A percentile compares a stretch with the other conserved stretches of the same genome.
Conservation (phyloP, 2,888 invertebrate genomes). For the Leptopilina myrica region DNA sequence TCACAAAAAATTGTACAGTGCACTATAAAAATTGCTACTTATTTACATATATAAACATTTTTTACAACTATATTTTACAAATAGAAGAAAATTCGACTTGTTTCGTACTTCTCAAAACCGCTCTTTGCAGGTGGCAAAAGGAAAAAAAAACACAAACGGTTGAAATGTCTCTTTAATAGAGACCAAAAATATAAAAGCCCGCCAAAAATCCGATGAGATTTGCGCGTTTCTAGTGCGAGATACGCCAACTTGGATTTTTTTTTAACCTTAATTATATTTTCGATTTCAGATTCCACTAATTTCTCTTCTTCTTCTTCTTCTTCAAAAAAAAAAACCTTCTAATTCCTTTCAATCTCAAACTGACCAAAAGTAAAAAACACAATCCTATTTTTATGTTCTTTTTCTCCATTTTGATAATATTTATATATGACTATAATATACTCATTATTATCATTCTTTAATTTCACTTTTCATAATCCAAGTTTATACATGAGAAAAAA, state of each 20-base stretch:
- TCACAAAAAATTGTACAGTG: conserved; percentile 20
- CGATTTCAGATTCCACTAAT: conserved; percentile 70
- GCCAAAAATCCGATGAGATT: conserved; percentile 71
- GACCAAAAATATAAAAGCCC: conserved; percentile 77
- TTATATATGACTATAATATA: neutral
- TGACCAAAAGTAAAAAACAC: conserved; percentile 51
- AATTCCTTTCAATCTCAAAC: conserved; percentile 58
- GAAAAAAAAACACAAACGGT: conserved; percentile 47
- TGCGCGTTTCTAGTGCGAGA: conserved; percentile 67
- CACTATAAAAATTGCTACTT: conserved; percentile 4
- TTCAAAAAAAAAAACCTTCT: conserved; percentile 42
- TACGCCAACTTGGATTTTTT: conserved; percentile 59
- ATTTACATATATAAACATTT: neutral
- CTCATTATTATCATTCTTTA: conserved; percentile 7
- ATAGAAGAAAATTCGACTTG: conserved; percentile 42
- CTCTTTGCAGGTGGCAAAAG: conserved; percentile 53
- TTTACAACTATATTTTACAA: too few relatives aligned
- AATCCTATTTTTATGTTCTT: conserved; percentile 48
- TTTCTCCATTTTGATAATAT: conserved; percentile 33
- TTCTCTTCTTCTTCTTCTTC: conserved; percentile 57
- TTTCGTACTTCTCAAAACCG: conserved; percentile 55
- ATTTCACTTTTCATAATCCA: conserved; percentile 15
- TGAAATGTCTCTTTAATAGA: conserved; percentile 59
- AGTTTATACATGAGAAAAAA: too few relatives aligned
- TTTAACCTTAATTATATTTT: conserved; percentile 63